These are phyloP conservation scores for Pandemis corylana DNA, from an alignment of 2,888 invertebrate genomes.

Conservation along the genomic window DNA sequence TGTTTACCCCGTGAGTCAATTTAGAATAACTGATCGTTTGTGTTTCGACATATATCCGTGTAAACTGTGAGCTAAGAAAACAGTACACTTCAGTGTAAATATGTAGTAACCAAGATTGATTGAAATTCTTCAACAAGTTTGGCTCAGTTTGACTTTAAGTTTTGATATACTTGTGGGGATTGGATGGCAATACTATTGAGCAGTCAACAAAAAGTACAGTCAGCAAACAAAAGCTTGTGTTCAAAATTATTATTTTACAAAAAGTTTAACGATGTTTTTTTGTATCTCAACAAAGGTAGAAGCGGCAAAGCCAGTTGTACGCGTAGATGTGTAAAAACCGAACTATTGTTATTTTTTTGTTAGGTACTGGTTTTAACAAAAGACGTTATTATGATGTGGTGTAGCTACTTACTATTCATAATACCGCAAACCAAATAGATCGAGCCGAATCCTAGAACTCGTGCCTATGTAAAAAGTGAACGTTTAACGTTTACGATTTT, in stretches of 20 bases:
- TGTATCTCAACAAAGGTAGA: background rate
- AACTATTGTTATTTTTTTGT: background rate
- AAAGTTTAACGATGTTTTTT: background rate
- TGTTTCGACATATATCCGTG: background rate
- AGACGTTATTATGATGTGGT: background rate
- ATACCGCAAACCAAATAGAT: background rate
- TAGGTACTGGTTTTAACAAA: background rate
- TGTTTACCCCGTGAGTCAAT: background rate
- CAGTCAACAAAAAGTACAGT: too few relatives aligned
- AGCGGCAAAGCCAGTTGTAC: background rate
- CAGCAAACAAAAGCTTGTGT: too few relatives aligned
- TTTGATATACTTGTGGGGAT: too few relatives aligned
- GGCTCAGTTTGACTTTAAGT: too few relatives aligned
- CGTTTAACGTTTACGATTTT: too few relatives aligned
- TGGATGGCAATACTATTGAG: too few relatives aligned
- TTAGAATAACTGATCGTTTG: constrained; percentile 1
- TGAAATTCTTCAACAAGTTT: too few relatives aligned
- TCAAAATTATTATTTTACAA: too few relatives aligned
- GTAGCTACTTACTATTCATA: background rate
- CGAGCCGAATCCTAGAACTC: background rate
- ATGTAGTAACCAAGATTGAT: background rate
- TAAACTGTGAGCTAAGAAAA: background rate
- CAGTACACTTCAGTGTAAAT: background rate
- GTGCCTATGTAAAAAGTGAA: background rate
- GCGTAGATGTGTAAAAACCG: background rate